Percentiles rank a stretch among this genome's conserved stretches.
These are phyloP conservation scores for Heliconius aoede DNA, from an alignment of 2,888 invertebrate genomes.

Conservation along the genomic window DNA sequence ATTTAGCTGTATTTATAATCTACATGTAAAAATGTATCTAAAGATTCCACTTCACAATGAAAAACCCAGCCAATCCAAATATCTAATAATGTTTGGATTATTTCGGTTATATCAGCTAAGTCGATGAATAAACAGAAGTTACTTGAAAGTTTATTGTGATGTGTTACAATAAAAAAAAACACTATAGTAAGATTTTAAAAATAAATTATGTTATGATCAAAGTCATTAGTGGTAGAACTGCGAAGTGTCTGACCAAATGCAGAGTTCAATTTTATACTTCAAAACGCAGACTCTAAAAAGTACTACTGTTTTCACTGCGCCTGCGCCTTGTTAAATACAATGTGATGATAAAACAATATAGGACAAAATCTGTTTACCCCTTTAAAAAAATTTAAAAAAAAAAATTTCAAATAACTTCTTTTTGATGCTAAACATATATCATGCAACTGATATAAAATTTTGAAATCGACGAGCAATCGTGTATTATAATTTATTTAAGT, in stretches of 20 bases:
- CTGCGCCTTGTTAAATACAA: too few relatives aligned
- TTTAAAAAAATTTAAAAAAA: too few relatives aligned
- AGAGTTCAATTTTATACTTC: too few relatives aligned
- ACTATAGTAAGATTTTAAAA: not conserved
- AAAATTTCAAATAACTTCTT: slow-evolving; percentile 1
- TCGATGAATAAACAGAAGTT: too few relatives aligned
- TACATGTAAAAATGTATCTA: not conserved
- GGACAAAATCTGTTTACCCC: too few relatives aligned
- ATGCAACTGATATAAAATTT: slow-evolving; percentile 1
- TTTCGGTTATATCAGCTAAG: not conserved
- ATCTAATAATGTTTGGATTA: not conserved
- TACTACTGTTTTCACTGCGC: too few relatives aligned
- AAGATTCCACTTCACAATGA: not conserved
- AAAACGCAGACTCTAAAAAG: too few relatives aligned
- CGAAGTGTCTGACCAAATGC: not conserved
- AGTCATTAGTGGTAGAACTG: not conserved
- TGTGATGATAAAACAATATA: too few relatives aligned
- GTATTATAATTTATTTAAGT: slow-evolving; percentile 28
- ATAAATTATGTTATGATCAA: not conserved
- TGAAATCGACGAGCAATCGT: slow-evolving; percentile 15
- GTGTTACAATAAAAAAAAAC: slow-evolving; percentile 1
- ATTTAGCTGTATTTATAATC: not conserved
- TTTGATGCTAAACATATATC: not conserved
- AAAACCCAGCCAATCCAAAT: not conserved
- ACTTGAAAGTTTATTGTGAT: not conserved